A percentile compares a stretch with the other conserved stretches of the same genome.
These are phyloP conservation scores for Tigriopus californicus DNA, from an alignment of 2,888 invertebrate genomes.

Conservation along the genomic window DNA sequence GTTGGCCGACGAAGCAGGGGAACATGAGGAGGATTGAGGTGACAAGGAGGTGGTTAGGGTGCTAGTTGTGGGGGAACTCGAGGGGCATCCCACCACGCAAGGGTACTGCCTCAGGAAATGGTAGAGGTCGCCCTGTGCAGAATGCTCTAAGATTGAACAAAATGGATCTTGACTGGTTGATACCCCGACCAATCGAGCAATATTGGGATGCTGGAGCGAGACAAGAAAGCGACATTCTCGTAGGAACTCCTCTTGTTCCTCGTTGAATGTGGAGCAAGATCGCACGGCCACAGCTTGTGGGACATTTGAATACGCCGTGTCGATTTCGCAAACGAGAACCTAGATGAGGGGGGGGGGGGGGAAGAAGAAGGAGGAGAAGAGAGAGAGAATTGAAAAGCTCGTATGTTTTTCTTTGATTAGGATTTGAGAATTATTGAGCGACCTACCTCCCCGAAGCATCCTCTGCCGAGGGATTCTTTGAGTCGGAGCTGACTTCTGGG, in stretches of 20 bases:
- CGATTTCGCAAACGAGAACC: constrained; percentile 8
- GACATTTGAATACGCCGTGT: constrained; percentile 12
- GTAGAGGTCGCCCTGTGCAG: constrained; percentile 16
- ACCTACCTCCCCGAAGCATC: constrained; percentile 8
- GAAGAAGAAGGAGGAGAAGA: not conserved
- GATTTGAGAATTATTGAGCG: not conserved
- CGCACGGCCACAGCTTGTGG: constrained; percentile 14
- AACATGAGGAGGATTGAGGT: constrained; percentile 26
- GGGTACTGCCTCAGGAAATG: constrained; percentile 1
- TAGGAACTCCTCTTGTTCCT: constrained; percentile 5
- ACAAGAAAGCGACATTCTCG: constrained; percentile 8
- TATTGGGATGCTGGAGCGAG: constrained; percentile 15
- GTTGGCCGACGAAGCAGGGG: no score
- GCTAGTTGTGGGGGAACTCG: not conserved
- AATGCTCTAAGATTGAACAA: constrained; percentile 17
- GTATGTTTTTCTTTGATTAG: not conserved
- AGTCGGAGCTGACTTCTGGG: not conserved
- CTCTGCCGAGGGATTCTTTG: constrained; percentile 4
- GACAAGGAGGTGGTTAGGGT: constrained; percentile 30
- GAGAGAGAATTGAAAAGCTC: not conserved
- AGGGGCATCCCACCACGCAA: not conserved
- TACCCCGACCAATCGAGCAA: constrained; percentile 6
- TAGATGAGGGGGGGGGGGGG: not conserved
- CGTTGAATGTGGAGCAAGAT: not conserved
- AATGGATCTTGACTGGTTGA: constrained; percentile 4